Base-by-base conservation (phyloP, 2,888 invertebrate species). In the Drosophila silvestris region DNA sequence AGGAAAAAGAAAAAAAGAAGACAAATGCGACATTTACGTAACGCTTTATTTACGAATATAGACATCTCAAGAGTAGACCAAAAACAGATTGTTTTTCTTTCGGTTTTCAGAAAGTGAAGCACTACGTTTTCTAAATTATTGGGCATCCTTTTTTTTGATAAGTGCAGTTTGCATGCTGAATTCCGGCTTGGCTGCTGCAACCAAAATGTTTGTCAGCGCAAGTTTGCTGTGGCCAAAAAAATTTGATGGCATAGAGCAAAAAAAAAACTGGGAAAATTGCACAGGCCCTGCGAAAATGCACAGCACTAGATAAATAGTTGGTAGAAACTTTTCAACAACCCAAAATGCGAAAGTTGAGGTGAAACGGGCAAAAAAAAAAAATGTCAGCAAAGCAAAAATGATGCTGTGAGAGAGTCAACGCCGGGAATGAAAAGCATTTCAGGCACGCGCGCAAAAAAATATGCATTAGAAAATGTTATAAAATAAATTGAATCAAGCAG, bases 381-480 rank as follows among this genome's bases (percentile, higher is more conserved):
- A 72, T 73, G 81, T 79, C 73, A 51, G 66, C 63, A 39, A 68
- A 52, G 68, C 76, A 79, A 79, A 78, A 44, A 66, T 70, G 74
- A 58, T 70, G 59, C 32, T 32, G 28, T 32, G 56, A 33, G 33
- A 41, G 22, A 37, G 28, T 35, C 47, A 28, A 47, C 16, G 47
- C 16, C 5, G 47, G 53, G 57, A 54, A 60, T 67, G 63, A 54
- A 69, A 79, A 81, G 64, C 65, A 84, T 89, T 85, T 82, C 71
- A 82, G 73, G 85, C 85, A 85, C 85, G 89, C 87, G 82, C 89
- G 67, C 81, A 64, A 76, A 70, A 70, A 83, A 84, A 84, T 86
- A 86, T 85, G 82, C 89, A 85, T 85, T 89, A 73, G 88, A 85
- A 89, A 89, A 89, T 89, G 79, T 79, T 85, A 77, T 85, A 89